Percentiles rank a stretch among this genome's conserved stretches.
These are phyloP conservation scores for Notolepis coatsorum DNA, from an alignment of 2,797 vertebrate genomes.

Conservation along the genomic window DNA sequence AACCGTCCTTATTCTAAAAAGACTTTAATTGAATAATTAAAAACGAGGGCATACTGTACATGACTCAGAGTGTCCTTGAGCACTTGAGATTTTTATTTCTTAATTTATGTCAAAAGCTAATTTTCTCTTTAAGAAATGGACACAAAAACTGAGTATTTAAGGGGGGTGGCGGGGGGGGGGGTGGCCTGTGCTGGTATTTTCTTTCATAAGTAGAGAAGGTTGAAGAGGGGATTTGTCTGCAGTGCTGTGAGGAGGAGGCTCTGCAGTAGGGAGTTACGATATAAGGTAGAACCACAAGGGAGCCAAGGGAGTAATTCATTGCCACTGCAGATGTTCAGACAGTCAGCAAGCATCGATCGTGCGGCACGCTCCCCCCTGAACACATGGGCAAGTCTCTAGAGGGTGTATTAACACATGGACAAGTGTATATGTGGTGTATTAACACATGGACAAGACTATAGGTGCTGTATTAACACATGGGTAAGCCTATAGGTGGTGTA, in stretches of 20 bases:
- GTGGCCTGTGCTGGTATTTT: neutral
- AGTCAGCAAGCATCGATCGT: constrained; percentile 63
- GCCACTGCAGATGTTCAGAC: constrained; percentile 73
- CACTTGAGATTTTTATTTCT: too few species aligned
- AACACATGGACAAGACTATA: too few species aligned
- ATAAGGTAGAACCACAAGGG: constrained; percentile 60
- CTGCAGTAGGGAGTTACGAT: constrained; percentile 57
- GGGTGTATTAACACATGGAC: too few species aligned
- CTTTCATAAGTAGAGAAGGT: neutral
- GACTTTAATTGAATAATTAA: constrained; percentile 23
- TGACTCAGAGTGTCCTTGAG: constrained; percentile 1
- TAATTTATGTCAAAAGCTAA: neutral
- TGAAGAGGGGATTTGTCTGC: constrained; percentile 37
- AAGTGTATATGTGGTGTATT: too few species aligned
- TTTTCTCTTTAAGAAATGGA: neutral
- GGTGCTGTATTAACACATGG: too few species aligned
- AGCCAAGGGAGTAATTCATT: constrained; percentile 67
- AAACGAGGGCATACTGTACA: neutral
- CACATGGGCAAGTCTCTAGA: constrained; percentile 11
- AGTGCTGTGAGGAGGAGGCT: constrained; percentile 50
- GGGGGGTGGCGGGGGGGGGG: neutral
- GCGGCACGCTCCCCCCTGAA: constrained; percentile 12
- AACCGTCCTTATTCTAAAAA: constrained; percentile 5
- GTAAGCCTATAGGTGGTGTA: too few species aligned
- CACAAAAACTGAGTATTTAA: neutral